Evolutionary conservation across 2,113 vertebrate genomes (phyloP).

Genomic region (Rhinogobius similis): DNA sequence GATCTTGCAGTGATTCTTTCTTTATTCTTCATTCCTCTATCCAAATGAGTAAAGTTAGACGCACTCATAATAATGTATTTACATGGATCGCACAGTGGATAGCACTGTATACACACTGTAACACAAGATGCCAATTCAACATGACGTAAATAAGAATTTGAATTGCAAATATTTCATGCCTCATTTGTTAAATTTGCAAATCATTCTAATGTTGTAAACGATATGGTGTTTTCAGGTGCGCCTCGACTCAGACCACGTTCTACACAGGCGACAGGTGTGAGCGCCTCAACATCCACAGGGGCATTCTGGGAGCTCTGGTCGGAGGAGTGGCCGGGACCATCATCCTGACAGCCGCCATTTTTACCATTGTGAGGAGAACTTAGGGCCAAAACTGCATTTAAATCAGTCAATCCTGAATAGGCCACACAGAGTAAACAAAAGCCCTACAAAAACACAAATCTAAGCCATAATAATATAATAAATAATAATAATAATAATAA

Average conservation of each 20-base stretch:
- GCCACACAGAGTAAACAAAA: background rate
- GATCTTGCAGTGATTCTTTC: too few relatives aligned
- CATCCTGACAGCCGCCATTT: conserved; percentile 53
- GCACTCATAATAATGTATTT: too few relatives aligned
- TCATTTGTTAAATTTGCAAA: background rate
- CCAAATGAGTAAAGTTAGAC: too few relatives aligned
- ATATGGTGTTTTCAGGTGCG: conserved; percentile 52
- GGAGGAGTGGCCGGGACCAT: conserved; percentile 52
- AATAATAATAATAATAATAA: too few relatives aligned
- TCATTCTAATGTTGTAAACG: background rate
- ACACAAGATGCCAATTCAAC: background rate
- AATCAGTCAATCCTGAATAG: background rate
- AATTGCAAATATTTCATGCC: background rate
- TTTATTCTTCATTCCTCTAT: too few relatives aligned
- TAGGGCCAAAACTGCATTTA: conserved; percentile 19
- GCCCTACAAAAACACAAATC: background rate
- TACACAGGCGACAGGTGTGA: conserved; percentile 65
- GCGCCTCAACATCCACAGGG: conserved; percentile 31
- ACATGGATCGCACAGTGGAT: background rate
- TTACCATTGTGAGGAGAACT: conserved; percentile 52
- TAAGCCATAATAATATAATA: too few relatives aligned
- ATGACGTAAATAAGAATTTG: background rate
- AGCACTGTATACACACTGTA: background rate
- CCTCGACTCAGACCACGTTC: conserved; percentile 47
- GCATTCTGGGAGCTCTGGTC: conserved; percentile 60